phyloP scores from a whole-genome alignment of 2,797 vertebrate genomes.

The Podargus strigoides region DNA sequence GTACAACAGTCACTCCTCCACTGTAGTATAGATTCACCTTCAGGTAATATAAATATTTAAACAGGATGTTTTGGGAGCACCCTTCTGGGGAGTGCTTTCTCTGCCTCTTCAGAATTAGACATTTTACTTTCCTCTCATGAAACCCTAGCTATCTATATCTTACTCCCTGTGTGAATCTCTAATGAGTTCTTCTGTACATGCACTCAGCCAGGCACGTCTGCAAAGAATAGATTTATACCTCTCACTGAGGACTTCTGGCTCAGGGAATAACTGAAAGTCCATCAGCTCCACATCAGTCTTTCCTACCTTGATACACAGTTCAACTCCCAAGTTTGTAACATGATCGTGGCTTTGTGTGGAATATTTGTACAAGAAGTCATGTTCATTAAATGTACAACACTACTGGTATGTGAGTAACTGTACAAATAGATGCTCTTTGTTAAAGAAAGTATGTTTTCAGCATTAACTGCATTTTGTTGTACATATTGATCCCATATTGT shows the following conservation, averaged over 20 bases:
- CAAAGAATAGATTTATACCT: not conserved
- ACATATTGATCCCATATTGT: not conserved
- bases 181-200: not conserved
- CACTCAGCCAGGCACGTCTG: not conserved
- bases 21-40: not conserved
- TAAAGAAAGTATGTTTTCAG: not conserved
- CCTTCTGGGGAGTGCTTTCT: not conserved
- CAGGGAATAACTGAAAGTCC: not conserved
- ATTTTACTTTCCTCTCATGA: not conserved
- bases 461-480: not conserved
- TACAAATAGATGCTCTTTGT: not conserved
- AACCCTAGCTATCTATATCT: not conserved
- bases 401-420: not conserved
- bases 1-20: not conserved
- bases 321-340: not conserved
- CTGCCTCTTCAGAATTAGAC: not conserved
- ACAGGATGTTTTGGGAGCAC: not conserved
- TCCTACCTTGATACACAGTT: not conserved
- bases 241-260: not conserved
- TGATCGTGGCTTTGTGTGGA: not conserved
- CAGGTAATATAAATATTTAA: not conserved
- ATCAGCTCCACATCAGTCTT: not conserved
- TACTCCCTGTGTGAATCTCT: not conserved
- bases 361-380: not conserved
- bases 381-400: not conserved